phyloP scores from a whole-genome alignment of 2,888 invertebrate genomes.

The Polymixis flavicincta region DNA sequence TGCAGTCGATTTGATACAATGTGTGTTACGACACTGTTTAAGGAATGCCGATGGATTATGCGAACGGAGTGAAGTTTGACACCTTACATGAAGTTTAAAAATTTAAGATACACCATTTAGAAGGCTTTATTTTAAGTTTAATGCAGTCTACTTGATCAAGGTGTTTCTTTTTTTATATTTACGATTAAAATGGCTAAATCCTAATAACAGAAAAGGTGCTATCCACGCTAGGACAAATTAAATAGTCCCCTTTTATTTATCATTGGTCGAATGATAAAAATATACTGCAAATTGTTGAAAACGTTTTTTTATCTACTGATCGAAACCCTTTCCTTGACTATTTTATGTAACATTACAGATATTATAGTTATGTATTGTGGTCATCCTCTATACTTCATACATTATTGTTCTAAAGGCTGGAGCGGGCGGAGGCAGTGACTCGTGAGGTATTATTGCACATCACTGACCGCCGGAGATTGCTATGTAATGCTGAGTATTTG shows the following conservation, averaged over 20 bases:
- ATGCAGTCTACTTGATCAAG: no score
- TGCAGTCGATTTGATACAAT: background rate
- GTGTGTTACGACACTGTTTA: background rate
- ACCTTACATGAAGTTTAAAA: background rate
- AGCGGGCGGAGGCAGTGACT: conserved; percentile 25
- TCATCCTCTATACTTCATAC: background rate
- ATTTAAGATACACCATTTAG: background rate
- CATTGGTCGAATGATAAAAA: background rate
- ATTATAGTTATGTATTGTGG: no score
- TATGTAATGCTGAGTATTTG: background rate
- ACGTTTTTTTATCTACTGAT: no score
- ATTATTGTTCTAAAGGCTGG: background rate
- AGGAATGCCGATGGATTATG: background rate
- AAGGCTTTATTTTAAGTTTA: background rate
- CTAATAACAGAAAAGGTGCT: no score
- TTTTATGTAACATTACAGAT: no score
- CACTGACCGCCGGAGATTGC: background rate
- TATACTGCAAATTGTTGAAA: background rate
- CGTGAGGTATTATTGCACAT: background rate
- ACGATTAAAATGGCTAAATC: no score
- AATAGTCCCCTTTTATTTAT: background rate
- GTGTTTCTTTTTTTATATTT: no score
- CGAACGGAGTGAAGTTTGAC: background rate
- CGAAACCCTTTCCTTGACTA: no score
- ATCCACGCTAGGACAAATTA: background rate